Conservation (phyloP, 2,888 invertebrate species). For the Diarsia brunnea region DNA sequence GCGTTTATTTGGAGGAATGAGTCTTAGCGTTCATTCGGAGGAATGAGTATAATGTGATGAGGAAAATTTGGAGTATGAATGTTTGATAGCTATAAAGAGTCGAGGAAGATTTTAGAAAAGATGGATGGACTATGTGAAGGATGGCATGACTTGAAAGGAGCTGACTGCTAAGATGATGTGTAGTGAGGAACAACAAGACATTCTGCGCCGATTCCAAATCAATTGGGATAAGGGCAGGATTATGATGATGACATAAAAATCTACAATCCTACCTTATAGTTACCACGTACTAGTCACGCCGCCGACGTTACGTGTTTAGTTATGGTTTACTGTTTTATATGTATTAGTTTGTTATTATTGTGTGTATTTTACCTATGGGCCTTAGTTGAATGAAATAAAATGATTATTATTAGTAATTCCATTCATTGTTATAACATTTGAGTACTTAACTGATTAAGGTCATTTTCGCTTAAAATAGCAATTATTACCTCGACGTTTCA, state of each 20-base stretch:
- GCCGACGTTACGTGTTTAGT: no score
- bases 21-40: background rate
- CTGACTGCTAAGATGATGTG: background rate
- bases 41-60: background rate
- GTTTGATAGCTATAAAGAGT: background rate
- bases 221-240: background rate
- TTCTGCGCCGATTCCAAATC: no score
- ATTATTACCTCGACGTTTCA: constrained; percentile 8
- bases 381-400: no score
- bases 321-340: no score
- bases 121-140: background rate
- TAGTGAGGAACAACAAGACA: background rate
- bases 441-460: background rate
- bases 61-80: background rate
- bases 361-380: no score
- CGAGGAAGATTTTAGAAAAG: background rate
- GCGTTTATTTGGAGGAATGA: background rate
- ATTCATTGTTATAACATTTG: no score
- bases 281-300: background rate
- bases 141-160: background rate
- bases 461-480: background rate
- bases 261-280: background rate
- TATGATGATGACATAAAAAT: background rate
- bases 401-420: no score
- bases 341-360: no score